Evolutionary conservation across 35 echinoderm and acorn worm genomes (phyloP), one percentile per base, ranked within the genome.

Genomic region (Chiridota heheva): DNA sequence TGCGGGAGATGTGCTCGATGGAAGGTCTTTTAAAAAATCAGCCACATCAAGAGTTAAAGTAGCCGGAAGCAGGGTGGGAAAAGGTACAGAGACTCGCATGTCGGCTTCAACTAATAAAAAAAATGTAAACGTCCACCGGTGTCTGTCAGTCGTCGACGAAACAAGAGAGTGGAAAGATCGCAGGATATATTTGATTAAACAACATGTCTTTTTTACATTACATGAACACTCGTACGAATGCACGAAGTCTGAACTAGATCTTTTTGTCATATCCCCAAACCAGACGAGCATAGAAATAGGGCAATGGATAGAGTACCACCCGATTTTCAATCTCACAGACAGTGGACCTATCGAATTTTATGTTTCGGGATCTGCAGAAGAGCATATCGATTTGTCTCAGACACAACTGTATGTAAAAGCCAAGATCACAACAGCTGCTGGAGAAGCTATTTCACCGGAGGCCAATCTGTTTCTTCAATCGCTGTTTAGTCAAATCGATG

Each of bases 391-490:
- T 32, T 33, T 86, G 20, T 77, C 83, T 1, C 83, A 86, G 7
- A 86, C n/a, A n/a, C n/a, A 69, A 51, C 56, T 86, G 3, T 44
- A 70, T n/a, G 48, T 91, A 39, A 73, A 79, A 45, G 81, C 56
- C 3, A 78, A 73, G 33, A 53, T 91, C 5, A 81, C 67, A 2
- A 77, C 72, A 44, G 28, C 20, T 30, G 56, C 75, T 44, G 70
- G 69, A 1, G 40, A 28, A 15, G 69, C 72, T 6, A 29, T 36
- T 10, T 53, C 77, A 26, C 51, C 34, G 42, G 82, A 82, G 28
- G 67, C 81, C 30, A 91, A 91, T 57, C 59, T 91, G 8, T 86
- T 86, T 20, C 36, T 91, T 30, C 89, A 91, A 2, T 91, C 89
- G 16, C 39, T 91, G 34, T 91, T 91, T 39, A 73, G 32, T n/a